Base-by-base conservation (phyloP, 2,113 vertebrate genomes). In the Aldabrachelys gigantea region DNA sequence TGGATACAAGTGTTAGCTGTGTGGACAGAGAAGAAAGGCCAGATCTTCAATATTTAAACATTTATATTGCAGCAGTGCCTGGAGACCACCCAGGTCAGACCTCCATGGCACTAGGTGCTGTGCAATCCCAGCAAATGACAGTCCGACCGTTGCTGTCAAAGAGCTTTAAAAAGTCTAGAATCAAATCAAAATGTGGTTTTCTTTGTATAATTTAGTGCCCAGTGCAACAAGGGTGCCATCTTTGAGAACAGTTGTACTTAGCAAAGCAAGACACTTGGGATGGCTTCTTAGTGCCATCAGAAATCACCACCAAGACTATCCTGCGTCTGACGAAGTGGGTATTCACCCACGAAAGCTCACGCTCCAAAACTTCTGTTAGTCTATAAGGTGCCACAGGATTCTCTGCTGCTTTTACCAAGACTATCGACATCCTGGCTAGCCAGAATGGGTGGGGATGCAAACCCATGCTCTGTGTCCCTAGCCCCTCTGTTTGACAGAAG, bases 261-360 rank as follows among this genome's bases (percentile, higher is more conserved):
- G 84, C 75, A 49, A 22, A 72, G 82, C 5, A 2, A 35, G 52
- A 75, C 89, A 17, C 21, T 1, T 44, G 44, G 0, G 8, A 49
- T 0, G 0, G 38, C 21, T 84, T 8, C 69, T 0, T 0, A 84
- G 69, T 0, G 38, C 87, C 0, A 0, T 31, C 8, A 27, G 52
- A 16, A 85, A 93, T 90, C 3, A 78, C 4, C 31, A 21, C 11
- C 13, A 10, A 59, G n/a, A 9, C 13, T 1, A 8, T 25, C 13
- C n/a, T n/a, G n/a, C n/a, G n/a, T n/a, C n/a, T n/a, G n/a, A n/a
- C n/a, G n/a, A n/a, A n/a, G n/a, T n/a, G n/a, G n/a, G n/a, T n/a
- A n/a, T n/a, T n/a, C n/a, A n/a, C n/a, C n/a, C n/a, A n/a, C n/a
- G n/a, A n/a, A n/a, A n/a, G n/a, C n/a, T n/a, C n/a, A n/a, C n/a